phyloP scores from a whole-genome alignment of 2,797 vertebrate genomes.

The Girardinus metallicus region DNA sequence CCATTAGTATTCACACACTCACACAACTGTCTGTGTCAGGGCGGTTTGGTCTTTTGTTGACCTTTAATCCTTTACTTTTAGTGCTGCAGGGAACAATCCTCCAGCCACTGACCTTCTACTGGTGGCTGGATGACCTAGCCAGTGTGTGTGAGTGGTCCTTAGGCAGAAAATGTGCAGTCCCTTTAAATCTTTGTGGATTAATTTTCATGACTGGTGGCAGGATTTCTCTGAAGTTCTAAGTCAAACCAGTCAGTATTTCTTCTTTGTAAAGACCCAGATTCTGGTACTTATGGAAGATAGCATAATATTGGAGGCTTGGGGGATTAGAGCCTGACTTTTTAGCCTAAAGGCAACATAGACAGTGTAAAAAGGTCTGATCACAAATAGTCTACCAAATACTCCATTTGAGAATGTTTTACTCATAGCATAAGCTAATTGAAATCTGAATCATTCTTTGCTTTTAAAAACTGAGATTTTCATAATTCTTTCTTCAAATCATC shows the following conservation, averaged over 20 bases:
- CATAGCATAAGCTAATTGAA: too few relatives aligned
- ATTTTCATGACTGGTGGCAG: conserved; percentile 1
- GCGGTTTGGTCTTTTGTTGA: conserved; percentile 30
- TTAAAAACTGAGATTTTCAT: not conserved
- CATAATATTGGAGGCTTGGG: not conserved
- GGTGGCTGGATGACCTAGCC: conserved; percentile 28
- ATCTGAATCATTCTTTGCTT: too few relatives aligned
- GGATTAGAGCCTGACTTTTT: not conserved
- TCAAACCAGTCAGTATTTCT: too few relatives aligned
- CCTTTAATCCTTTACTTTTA: conserved; percentile 35
- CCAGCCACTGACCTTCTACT: conserved; percentile 44
- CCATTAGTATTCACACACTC: not conserved
- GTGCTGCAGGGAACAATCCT: conserved; percentile 26
- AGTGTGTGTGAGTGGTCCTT: conserved; percentile 10
- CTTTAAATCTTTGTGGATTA: conserved; percentile 12
- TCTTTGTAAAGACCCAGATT: not conserved
- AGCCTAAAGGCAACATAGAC: not conserved
- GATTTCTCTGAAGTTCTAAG: conserved; percentile 3
- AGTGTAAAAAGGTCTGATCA: not conserved
- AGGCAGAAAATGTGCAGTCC: conserved; percentile 19
- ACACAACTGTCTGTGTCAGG: not conserved
- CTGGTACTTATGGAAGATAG: not conserved
- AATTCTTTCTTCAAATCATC: not conserved
- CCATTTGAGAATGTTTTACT: too few relatives aligned
- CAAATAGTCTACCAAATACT: not conserved